Evolutionary conservation across 2,797 vertebrate genomes (phyloP), one percentile per base, ranked within the genome.

Genomic region (Labroides dimidiatus): DNA sequence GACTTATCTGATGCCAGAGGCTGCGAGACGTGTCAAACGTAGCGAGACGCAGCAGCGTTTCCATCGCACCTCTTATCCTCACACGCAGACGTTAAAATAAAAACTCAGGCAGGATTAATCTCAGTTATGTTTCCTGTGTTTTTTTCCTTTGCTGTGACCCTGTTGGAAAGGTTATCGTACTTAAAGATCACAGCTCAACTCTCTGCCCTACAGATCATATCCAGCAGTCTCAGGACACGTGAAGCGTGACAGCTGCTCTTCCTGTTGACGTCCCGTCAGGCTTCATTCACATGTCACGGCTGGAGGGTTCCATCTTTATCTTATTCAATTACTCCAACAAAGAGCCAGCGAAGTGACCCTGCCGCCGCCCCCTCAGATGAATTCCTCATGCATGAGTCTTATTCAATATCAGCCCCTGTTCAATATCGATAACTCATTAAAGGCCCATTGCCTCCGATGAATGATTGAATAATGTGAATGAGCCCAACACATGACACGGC

Each of bases 1-100:
- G 72, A 81, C 85, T 89, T 92, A 92, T 91, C 91, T 91, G 90
- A 92, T 91, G 85, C 85, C 79, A 86, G 84, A 81, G 87, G 84
- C 77, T 84, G 72, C 37, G 66, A 89, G 84, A 87, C 67, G 73
- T 85, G 85, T 88, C 84, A 85, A 84, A 91, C 81, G 80, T 74
- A 82, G 73, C 78, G 71, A 83, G 67, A 89, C 47, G 39, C 72
- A 68, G 67, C 81, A 56, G 68, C 65, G 58, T 56, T 78, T 76
- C 69, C 72, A 50, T 81, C 44, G 13, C 85, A 81, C 83, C 75
- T 87, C 84, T 89, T 80, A 87, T 88, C 79, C 84, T 82, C 69
- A 37, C 75, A 89, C 60, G 63, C 79, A 75, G 55, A 87, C 69
- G 57, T 82, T 66, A 49, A 75, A 60, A 49, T 71, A 62, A 54